phyloP scores from a whole-genome alignment of 2,888 invertebrate genomes.

The Zygothrica quintamaculata region DNA sequence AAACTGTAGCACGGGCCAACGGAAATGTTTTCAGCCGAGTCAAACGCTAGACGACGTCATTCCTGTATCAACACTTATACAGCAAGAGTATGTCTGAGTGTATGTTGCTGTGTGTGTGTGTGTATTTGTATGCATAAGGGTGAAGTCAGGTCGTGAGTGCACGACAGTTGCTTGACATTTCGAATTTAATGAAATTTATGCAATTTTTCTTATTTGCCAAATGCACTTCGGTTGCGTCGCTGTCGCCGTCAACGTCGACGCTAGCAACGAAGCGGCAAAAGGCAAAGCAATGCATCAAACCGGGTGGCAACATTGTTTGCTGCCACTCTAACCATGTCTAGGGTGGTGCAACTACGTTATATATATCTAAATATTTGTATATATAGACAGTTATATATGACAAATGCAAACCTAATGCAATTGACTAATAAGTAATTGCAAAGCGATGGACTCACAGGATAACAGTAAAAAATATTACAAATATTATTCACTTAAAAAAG shows the following conservation, averaged over 20 bases:
- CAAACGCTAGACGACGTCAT: slow-evolving; percentile 41
- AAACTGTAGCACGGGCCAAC: slow-evolving; percentile 46
- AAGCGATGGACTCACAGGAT: background rate
- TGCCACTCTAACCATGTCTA: slow-evolving; percentile 19
- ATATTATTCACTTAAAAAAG: too few species aligned
- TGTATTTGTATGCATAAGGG: slow-evolving; percentile 11
- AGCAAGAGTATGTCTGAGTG: background rate
- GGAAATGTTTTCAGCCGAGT: slow-evolving; percentile 29
- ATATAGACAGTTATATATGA: slow-evolving; percentile 51
- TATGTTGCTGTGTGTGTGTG: too few species aligned
- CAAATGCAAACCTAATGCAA: slow-evolving; percentile 26
- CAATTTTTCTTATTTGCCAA: slow-evolving; percentile 80
- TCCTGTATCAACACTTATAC: slow-evolving; percentile 3
- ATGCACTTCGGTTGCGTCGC: slow-evolving; percentile 63
- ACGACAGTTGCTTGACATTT: slow-evolving; percentile 76
- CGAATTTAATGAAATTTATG: slow-evolving; percentile 81
- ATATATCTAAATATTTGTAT: slow-evolving; percentile 41
- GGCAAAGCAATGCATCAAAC: slow-evolving; percentile 72
- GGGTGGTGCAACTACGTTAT: slow-evolving; percentile 17
- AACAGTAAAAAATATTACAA: too few species aligned
- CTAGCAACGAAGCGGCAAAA: slow-evolving; percentile 64
- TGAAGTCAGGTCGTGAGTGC: slow-evolving; percentile 37
- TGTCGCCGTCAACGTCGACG: slow-evolving; percentile 20
- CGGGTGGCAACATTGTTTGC: slow-evolving; percentile 47
- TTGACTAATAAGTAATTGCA: slow-evolving; percentile 30